Percentiles rank a stretch among this genome's conserved stretches.
Evolutionary conservation across 2,888 invertebrate genomes (phyloP).

Genomic region (Drosophila maculinotata): DNA sequence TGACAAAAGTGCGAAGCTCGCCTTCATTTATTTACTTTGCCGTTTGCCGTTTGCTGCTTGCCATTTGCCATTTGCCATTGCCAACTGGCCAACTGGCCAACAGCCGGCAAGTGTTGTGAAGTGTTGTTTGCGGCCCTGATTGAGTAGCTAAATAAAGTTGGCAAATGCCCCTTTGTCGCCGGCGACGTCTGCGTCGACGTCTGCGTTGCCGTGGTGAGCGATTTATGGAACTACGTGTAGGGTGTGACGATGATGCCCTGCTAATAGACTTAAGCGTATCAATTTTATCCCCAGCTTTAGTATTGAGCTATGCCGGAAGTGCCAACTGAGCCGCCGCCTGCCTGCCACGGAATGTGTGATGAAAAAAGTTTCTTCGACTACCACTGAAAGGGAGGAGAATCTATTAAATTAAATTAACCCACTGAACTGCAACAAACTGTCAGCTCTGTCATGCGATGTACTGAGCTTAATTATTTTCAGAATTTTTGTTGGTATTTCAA

Average conservation of each 20-base stretch:
- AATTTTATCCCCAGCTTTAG: conserved; percentile 35
- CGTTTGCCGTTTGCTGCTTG: conserved; percentile 45
- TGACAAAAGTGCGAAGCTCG: conserved; percentile 72
- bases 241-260: conserved; percentile 27
- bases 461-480: conserved; percentile 50
- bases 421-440: conserved; percentile 32
- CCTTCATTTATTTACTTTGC: conserved; percentile 72
- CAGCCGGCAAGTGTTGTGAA: conserved; percentile 51
- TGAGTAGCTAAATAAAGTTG: conserved; percentile 77
- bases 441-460: conserved; percentile 5
- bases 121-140: conserved; percentile 76
- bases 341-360: conserved; percentile 10
- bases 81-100: conserved; percentile 55
- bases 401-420: conserved; percentile 30
- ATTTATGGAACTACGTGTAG: conserved; percentile 54
- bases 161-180: conserved; percentile 38
- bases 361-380: conserved; percentile 8
- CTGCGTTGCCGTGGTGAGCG: conserved; percentile 30
- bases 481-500: conserved; percentile 15
- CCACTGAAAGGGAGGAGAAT: not conserved
- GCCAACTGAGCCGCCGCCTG: conserved; percentile 9
- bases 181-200: not conserved
- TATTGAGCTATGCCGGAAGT: conserved; percentile 30
- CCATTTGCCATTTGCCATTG: conserved; percentile 30
- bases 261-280: conserved; percentile 62